phyloP scores from a whole-genome alignment of 64 coral and sea anemone genomes.

The Cladopsammia gracilis region DNA sequence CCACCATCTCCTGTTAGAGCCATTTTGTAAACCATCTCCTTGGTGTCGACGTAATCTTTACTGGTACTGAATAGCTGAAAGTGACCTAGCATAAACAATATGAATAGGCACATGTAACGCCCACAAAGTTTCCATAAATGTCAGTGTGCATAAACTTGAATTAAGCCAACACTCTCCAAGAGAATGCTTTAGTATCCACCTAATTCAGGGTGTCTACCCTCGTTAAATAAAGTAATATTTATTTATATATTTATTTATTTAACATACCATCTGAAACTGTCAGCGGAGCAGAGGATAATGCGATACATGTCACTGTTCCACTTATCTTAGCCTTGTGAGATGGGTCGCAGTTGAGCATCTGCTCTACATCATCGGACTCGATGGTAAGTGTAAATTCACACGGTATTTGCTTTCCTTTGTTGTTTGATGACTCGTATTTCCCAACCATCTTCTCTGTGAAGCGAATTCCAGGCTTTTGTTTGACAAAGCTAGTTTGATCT shows the following conservation, averaged over 20 bases:
- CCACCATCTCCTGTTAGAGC: not conserved
- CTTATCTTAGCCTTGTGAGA: conserved; percentile 33
- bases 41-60: conserved; percentile 14
- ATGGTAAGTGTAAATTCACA: conserved; percentile 59
- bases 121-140: too few species aligned
- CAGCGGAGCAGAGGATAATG: conserved; percentile 27
- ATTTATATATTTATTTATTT: too few species aligned
- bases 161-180: too few species aligned
- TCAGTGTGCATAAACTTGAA: too few species aligned
- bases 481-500: conserved; percentile 34
- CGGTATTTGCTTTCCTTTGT: not conserved
- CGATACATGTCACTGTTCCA: conserved; percentile 45
- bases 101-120: not conserved
- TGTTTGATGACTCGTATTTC: not conserved
- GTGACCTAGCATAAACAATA: conserved; percentile 11
- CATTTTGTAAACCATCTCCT: conserved; percentile 72
- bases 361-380: conserved; percentile 50
- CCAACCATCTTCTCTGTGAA: conserved; percentile 73
- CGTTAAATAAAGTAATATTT: too few species aligned
- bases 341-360: conserved; percentile 55
- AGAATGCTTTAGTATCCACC: too few species aligned
- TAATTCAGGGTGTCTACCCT: too few species aligned
- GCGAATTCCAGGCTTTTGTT: conserved; percentile 54
- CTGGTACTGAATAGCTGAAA: conserved; percentile 33
- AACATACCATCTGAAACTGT: conserved; percentile 46